Percentiles rank a stretch among this genome's conserved stretches.
Evolutionary conservation across 1,140 invertebrate genomes (phyloP).

Genomic region (Anastrepha obliqua): DNA sequence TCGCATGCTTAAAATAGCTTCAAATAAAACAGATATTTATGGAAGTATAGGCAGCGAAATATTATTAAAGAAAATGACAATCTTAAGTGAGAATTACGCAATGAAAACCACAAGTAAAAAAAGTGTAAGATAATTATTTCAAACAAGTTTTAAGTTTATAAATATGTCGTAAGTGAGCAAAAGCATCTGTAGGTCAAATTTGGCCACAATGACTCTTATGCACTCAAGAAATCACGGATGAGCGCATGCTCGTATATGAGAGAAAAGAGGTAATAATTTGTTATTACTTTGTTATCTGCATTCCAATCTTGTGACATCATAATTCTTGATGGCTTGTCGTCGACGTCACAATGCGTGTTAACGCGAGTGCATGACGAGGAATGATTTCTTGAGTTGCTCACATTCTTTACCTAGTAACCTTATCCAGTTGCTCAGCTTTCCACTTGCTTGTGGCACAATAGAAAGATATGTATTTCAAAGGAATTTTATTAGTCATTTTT

Average conservation of each 20-base stretch:
- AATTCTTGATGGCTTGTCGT: background rate
- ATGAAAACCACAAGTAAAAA: conserved; percentile 6
- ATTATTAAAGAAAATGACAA: background rate
- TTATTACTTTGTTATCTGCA: background rate
- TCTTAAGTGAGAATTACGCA: conserved; percentile 16
- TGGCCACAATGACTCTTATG: background rate
- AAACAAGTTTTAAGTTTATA: conserved; percentile 45
- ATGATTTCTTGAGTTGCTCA: background rate
- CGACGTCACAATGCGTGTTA: background rate
- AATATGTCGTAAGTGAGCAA: background rate
- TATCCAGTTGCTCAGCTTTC: background rate
- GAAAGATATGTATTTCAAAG: background rate
- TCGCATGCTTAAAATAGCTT: background rate
- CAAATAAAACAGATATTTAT: background rate
- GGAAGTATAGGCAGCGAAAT: background rate
- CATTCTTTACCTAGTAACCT: background rate
- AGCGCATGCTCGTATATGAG: background rate
- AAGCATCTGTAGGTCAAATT: conserved; percentile 41
- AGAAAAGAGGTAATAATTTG: background rate
- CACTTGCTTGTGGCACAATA: background rate
- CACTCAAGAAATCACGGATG: conserved; percentile 32
- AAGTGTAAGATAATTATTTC: background rate
- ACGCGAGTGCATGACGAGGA: background rate
- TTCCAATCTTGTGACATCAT: conserved; percentile 19
- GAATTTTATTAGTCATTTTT: background rate